Evolutionary conservation across 2,113 vertebrate species (phyloP), one percentile per base, ranked within the genome.

Genomic region (Dascyllus trimaculatus): DNA sequence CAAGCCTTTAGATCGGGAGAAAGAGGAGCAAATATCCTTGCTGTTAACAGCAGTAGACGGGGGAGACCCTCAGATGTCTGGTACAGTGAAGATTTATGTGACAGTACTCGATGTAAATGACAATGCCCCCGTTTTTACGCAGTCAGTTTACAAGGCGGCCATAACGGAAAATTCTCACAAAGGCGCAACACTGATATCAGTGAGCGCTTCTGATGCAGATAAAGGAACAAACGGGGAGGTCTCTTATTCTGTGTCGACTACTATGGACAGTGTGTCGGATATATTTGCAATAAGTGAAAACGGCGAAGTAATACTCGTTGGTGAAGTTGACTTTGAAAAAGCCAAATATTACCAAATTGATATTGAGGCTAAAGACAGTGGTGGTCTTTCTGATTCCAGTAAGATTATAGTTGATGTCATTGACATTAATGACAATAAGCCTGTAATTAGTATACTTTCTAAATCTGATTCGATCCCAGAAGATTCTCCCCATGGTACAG

Each of bases 201-300:
- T 96, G 0, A 82, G 73, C 18, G 95, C 96, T 0, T 88, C 88
- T 4, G 96, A 96, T 60, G 64, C 74, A 65, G 95, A 96, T 3
- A 90, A 94, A 53, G 95, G 94, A 1, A 49, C 78, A 17, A 89
- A 96, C 49, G 92, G 94, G 7, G 60, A 84, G 1, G 75, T 96
- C 11, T 91, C 76, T 1, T 96, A 96, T 64, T 84, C 85, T 3
- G 89, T 96, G 11, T 82, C 92, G 1, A 87, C 86, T 5, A 67
- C 32, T 70, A 59, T 11, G 71, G 90, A 7, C 48, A 90, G 26
- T 7, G 52, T 83, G 0, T 71, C 61, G 15, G 71, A 92, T 0
- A 29, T 90, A 17, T 96, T 97, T 79, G 29, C 29, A 19, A 70
- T 96, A 21, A 87, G 95, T 68, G 63, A 69, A 2, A 92, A 85